phyloP scores from a whole-genome alignment of 2,888 invertebrate species.

The Ceriagrion tenellum region DNA sequence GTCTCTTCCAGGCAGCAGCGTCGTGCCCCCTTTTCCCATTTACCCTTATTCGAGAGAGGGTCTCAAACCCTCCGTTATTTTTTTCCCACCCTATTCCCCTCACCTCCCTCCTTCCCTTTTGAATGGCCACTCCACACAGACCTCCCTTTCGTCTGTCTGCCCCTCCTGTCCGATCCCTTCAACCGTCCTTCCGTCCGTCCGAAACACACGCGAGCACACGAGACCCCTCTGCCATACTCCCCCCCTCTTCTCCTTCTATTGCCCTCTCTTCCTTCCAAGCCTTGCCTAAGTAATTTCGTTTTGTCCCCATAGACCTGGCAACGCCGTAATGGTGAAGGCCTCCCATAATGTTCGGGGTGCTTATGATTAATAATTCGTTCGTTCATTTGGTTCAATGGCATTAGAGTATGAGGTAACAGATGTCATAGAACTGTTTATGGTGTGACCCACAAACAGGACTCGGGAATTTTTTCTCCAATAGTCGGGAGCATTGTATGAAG shows the following conservation, averaged over 20 bases:
- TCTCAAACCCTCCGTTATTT: constrained; percentile 37
- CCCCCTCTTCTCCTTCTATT: background rate
- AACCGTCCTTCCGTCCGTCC: background rate
- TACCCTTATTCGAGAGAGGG: constrained; percentile 59
- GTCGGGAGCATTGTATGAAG: background rate
- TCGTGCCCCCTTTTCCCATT: constrained; percentile 34
- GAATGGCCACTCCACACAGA: background rate
- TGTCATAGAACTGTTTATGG: background rate
- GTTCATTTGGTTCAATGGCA: background rate
- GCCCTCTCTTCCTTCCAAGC: background rate
- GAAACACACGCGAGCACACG: background rate
- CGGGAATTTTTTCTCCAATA: background rate
- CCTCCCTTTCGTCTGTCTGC: background rate
- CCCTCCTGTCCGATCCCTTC: background rate
- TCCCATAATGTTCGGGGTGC: background rate
- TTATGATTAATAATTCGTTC: background rate
- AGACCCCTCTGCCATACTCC: background rate
- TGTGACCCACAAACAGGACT: background rate
- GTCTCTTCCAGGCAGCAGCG: background rate
- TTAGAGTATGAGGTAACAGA: background rate
- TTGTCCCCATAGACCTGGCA: background rate
- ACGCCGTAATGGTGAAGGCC: background rate
- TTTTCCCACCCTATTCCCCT: background rate
- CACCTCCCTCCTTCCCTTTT: background rate
- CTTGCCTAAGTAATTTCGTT: background rate